phyloP scores from a whole-genome alignment of 2,797 vertebrate species.

The Phrynocephalus vlangalii region DNA sequence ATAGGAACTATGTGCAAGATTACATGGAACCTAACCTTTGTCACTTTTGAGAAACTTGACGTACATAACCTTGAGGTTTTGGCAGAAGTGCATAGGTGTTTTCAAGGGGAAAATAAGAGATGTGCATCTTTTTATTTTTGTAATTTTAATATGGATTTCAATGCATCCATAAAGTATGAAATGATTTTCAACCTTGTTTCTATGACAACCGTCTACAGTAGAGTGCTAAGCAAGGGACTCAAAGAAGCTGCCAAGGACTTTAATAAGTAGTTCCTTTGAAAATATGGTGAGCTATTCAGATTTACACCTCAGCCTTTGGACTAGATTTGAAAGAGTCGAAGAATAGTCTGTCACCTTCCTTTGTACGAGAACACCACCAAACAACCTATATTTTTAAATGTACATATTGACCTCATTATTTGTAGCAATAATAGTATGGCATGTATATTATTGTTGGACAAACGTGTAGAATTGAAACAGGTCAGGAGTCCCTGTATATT shows the following conservation, averaged over 20 bases:
- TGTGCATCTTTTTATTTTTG: conserved; percentile 26
- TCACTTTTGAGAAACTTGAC: background rate
- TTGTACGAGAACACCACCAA: background rate
- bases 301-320: conserved; percentile 33
- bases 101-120: conserved; percentile 47
- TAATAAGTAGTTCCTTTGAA: conserved; percentile 57
- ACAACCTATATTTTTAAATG: background rate
- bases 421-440: background rate
- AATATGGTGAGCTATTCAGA: conserved; percentile 3
- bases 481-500: no score
- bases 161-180: conserved; percentile 61
- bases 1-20: background rate
- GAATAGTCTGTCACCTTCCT: background rate
- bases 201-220: conserved; percentile 63
- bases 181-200: conserved; percentile 69
- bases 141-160: conserved; percentile 59
- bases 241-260: conserved; percentile 43
- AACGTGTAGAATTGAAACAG: no score
- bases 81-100: background rate
- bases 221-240: conserved; percentile 8
- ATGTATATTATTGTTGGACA: background rate
- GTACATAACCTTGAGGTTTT: conserved; percentile 18
- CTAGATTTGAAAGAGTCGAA: conserved; percentile 17
- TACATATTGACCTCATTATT: background rate
- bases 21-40: background rate